phyloP scores from a whole-genome alignment of 2,888 invertebrate species.

The Caenorhabditis sinica region DNA sequence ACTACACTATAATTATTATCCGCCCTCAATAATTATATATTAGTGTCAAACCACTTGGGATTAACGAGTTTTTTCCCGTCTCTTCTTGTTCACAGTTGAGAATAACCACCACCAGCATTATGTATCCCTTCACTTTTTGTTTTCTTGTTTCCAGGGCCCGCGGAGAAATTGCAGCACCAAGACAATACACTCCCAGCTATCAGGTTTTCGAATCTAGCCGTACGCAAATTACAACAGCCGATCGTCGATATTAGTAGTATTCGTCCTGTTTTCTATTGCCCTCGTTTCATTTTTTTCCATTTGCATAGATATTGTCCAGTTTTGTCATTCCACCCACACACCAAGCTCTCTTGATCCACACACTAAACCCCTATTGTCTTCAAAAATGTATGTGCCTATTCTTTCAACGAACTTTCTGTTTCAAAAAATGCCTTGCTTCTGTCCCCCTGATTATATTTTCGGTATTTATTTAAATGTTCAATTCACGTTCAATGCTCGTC shows the following conservation, averaged over 20 bases:
- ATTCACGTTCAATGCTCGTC: slow-evolving; percentile 45
- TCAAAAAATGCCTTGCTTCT: slow-evolving; percentile 32
- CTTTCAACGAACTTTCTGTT: slow-evolving; percentile 51
- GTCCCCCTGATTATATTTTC: slow-evolving; percentile 5
- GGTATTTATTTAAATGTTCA: slow-evolving; percentile 53
- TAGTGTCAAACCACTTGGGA: slow-evolving; percentile 48
- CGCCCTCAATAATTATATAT: slow-evolving; percentile 48
- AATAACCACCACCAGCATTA: slow-evolving; percentile 4
- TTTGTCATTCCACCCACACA: slow-evolving; percentile 5
- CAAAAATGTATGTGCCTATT: slow-evolving; percentile 47
- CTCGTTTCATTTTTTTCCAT: slow-evolving; percentile 8
- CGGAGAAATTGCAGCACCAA: slow-evolving; percentile 61
- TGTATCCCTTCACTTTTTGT: not conserved
- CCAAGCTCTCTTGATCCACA: slow-evolving; percentile 35
- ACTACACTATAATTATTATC: slow-evolving; percentile 22
- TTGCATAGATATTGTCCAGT: slow-evolving; percentile 15
- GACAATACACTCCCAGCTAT: slow-evolving; percentile 65
- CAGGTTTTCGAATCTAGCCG: slow-evolving; percentile 68
- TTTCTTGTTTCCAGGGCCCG: slow-evolving; percentile 64
- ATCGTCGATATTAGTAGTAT: slow-evolving; percentile 66
- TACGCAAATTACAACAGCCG: slow-evolving; percentile 62
- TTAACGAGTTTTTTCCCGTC: slow-evolving; percentile 47
- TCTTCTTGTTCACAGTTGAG: not conserved
- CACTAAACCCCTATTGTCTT: slow-evolving; percentile 41
- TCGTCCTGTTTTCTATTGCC: slow-evolving; percentile 12